A percentile compares a stretch with the other conserved stretches of the same genome.
These are phyloP conservation scores for Andrena trimmerana DNA, from an alignment of 2,888 invertebrate species.

Conservation along the genomic window DNA sequence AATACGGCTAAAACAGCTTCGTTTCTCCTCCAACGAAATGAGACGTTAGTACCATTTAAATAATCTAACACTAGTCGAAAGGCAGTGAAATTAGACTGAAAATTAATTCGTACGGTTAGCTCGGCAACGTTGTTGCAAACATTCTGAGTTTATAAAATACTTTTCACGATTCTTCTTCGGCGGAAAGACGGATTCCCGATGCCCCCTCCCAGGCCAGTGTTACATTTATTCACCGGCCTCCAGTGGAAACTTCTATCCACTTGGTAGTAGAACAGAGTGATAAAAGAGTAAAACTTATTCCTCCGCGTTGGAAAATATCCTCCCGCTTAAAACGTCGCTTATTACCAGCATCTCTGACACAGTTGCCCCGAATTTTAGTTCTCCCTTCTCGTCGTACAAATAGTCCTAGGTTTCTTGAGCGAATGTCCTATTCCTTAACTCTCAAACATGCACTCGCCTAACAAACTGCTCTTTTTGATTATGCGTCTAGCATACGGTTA, in stretches of 20 bases:
- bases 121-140: neutral
- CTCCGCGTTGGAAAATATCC: neutral
- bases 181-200: conserved; percentile 16
- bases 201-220: neutral
- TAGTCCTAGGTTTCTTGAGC: conserved; percentile 16
- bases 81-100: neutral
- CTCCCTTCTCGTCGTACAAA: conserved; percentile 19
- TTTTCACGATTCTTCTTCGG: neutral
- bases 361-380: neutral
- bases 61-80: conserved; percentile 15
- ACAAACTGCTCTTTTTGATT: conserved; percentile 39
- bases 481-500: conserved; percentile 24
- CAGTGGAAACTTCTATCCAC: neutral
- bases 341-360: neutral
- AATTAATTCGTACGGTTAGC: neutral
- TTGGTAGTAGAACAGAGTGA: neutral
- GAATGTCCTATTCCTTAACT: conserved; percentile 16
- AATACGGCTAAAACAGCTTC: conserved; percentile 38
- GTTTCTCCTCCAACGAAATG: conserved; percentile 10
- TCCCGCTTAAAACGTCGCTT: neutral
- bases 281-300: conserved; percentile 1
- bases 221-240: neutral
- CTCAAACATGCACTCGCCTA: neutral
- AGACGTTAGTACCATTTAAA: conserved; percentile 12
- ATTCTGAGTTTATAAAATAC: neutral